Percentiles rank a stretch among this genome's conserved stretches.
Conservation (phyloP, 2,888 invertebrate genomes). For the Axea sp. region DNA sequence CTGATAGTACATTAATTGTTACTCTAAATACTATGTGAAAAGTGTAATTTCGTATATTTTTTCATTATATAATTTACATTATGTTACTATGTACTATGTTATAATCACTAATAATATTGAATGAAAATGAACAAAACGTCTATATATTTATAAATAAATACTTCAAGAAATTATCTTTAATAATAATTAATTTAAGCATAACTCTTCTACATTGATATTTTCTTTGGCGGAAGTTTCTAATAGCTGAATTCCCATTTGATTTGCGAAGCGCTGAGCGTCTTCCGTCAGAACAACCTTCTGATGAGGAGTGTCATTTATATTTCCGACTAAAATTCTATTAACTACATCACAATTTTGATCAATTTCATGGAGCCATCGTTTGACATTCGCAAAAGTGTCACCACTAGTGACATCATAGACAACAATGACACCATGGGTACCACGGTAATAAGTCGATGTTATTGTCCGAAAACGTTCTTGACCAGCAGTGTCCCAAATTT, state of each 20-base stretch:
- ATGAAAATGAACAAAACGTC: background rate
- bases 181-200: slow-evolving; percentile 80
- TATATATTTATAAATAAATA: background rate
- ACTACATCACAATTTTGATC: slow-evolving; percentile 99
- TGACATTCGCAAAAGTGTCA: slow-evolving; percentile 99
- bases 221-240: slow-evolving; percentile 99
- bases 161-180: background rate
- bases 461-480: slow-evolving; percentile 99
- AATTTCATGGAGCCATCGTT: slow-evolving; percentile 99
- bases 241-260: slow-evolving; percentile 97
- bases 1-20: no score
- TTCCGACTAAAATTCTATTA: slow-evolving; percentile 98
- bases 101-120: no score
- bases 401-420: slow-evolving; percentile 99
- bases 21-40: no score
- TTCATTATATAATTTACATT: no score
- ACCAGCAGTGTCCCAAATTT: slow-evolving; percentile 99
- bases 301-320: slow-evolving; percentile 97
- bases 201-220: slow-evolving; percentile 99
- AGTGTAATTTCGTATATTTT: no score
- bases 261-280: slow-evolving; percentile 98
- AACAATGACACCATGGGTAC: slow-evolving; percentile 99
- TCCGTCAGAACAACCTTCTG: slow-evolving; percentile 97
- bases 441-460: slow-evolving; percentile 99
- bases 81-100: no score